Evolutionary conservation across 1,140 invertebrate species (phyloP).

Genomic region (Sinonovacula constricta): DNA sequence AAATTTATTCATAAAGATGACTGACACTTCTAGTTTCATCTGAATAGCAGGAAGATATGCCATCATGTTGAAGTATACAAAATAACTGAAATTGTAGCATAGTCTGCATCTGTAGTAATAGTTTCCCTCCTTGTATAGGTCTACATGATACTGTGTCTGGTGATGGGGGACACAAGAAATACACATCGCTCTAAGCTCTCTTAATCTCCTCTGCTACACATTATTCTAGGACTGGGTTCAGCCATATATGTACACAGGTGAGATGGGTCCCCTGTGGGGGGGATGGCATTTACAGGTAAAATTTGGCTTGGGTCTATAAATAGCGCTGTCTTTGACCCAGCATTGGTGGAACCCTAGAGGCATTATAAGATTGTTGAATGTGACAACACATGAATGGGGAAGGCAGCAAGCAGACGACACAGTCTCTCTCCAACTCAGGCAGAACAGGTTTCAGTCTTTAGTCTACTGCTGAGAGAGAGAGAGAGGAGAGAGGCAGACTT

Average conservation of each 20-base stretch:
- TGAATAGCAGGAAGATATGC: no score
- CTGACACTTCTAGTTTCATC: no score
- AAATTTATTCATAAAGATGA: no score
- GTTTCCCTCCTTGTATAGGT: not conserved
- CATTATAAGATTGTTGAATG: slow-evolving; percentile 21
- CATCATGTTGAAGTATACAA: no score
- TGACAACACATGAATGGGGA: slow-evolving; percentile 47
- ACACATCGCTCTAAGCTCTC: slow-evolving; percentile 6
- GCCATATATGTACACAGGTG: slow-evolving; percentile 29
- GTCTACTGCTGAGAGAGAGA: slow-evolving; percentile 4
- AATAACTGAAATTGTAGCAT: no score
- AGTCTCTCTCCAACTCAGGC: slow-evolving; percentile 9
- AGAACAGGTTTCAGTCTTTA: slow-evolving; percentile 1
- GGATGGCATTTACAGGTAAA: slow-evolving; percentile 48
- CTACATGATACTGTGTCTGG: slow-evolving; percentile 1
- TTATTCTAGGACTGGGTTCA: slow-evolving; percentile 21
- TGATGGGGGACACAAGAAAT: slow-evolving; percentile 1
- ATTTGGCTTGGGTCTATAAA: slow-evolving; percentile 32
- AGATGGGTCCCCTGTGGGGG: no score
- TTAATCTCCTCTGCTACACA: not conserved
- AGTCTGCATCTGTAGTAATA: not conserved
- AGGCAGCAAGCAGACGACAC: not conserved
- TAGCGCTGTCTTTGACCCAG: slow-evolving; percentile 37
- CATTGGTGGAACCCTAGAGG: slow-evolving; percentile 20
- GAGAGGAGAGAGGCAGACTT: not conserved